Evolutionary conservation across 2,888 invertebrate genomes (phyloP).

Genomic region (Eledone cirrhosa): DNA sequence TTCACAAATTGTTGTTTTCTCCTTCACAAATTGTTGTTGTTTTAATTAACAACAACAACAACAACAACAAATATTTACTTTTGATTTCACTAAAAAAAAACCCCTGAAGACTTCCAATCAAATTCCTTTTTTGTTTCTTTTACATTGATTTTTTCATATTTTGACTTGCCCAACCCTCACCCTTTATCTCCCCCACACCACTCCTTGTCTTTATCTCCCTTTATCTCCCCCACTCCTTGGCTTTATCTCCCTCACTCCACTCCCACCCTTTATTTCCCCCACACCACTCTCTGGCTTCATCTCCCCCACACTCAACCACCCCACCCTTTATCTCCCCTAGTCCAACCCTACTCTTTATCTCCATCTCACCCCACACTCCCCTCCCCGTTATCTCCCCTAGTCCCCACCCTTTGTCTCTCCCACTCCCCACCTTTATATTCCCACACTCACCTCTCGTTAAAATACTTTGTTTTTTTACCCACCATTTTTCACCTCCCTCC

Average conservation of each 20-base stretch:
- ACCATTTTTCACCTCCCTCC: no score
- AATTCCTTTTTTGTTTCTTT: not conserved
- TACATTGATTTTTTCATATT: not conserved
- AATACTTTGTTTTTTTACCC: no score
- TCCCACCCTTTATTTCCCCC: not conserved
- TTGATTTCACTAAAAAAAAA: no score
- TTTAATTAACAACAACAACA: no score
- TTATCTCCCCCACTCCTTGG: not conserved
- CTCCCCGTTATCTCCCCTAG: not conserved
- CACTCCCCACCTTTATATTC: not conserved
- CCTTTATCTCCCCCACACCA: not conserved
- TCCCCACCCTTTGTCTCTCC: not conserved
- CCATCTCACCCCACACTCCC: not conserved
- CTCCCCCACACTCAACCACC: not conserved
- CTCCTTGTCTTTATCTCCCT: not conserved
- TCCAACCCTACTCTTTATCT: not conserved
- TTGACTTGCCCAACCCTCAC: not conserved
- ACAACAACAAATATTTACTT: no score
- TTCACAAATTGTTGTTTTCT: no score
- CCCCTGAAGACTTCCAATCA: no score
- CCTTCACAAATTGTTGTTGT: no score
- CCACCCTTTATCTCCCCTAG: not conserved
- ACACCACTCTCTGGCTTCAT: not conserved
- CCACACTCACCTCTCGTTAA: not conserved
- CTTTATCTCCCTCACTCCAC: not conserved